Evolutionary conservation across 1,140 invertebrate genomes (phyloP), one percentile per base, ranked within the genome.

Genomic region (Drosophila insularis): DNA sequence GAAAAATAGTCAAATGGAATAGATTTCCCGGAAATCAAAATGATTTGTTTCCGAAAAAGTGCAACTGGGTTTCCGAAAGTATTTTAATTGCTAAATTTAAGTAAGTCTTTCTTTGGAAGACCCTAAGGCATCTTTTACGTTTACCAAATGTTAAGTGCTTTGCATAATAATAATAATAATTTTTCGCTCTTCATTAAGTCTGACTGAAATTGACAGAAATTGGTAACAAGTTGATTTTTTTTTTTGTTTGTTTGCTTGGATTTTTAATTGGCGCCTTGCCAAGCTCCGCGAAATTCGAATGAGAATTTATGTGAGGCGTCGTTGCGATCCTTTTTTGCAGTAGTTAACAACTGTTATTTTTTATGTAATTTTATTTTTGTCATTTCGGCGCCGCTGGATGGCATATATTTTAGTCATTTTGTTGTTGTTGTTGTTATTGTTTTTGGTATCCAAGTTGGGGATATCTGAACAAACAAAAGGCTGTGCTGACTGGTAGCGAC

Each of bases 291-390:
- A 50, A 50, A 50, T 50, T 50, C 74, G 37, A 62, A 55, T 43
- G 46, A 55, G 73, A 80, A 85, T 85, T 85, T 81, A 85, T 85
- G 81, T 78, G 17, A 50, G 43, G 17, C 43, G 43, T 50, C 43
- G 19, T 2, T 40, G 55, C 65, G 69, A 61, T 31, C 32, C 40
- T 21, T 11, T 60, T 37, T 55, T 27, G 56, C 84, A 73, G 82
- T 87, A 87, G 82, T 87, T 87, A 87, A 87, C 84, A 87, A 87
- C 82, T 87, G 82, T 87, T 87, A 87, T 87, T 89, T 87, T 87
- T 87, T 89, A 89, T 87, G 75, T 87, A 82, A 87, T 87, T 87
- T 87, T 87, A 87, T 87, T 87, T 87, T 87, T 87, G 82, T 87
- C 82, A 87, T 87, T 87, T 87, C 82, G 80, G 82, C 82, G 82